A percentile compares a stretch with the other conserved stretches of the same genome.
phyloP scores from a whole-genome alignment of 2,797 vertebrate species.

The Sebastes minor region DNA sequence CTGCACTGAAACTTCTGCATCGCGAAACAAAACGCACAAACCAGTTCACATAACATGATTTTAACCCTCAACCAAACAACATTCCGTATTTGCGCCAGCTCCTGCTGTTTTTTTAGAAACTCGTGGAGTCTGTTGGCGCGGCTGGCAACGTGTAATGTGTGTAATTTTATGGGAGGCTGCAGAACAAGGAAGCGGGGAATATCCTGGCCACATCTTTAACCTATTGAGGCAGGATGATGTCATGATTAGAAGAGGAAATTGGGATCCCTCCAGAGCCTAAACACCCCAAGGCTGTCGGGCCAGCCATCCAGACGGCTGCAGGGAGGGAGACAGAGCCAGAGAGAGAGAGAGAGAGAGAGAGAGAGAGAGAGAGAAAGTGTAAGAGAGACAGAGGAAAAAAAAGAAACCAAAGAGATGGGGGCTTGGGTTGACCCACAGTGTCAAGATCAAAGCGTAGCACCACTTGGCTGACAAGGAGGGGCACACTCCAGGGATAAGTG shows the following conservation, averaged over 20 bases:
- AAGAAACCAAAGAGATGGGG: conserved; percentile 34
- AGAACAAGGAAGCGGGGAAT: conserved; percentile 81
- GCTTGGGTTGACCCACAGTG: conserved; percentile 63
- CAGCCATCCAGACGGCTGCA: conserved; percentile 68
- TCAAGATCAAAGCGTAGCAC: conserved; percentile 82
- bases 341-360: conserved; percentile 12
- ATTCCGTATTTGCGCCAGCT: conserved; percentile 39
- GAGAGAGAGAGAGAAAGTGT: conserved; percentile 17
- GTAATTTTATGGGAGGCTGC: conserved; percentile 82
- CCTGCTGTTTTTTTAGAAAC: conserved; percentile 48
- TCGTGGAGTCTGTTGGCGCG: conserved; percentile 53
- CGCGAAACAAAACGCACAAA: conserved; percentile 35
- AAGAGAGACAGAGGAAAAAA: neutral
- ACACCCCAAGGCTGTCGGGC: conserved; percentile 80
- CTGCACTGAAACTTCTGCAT: conserved; percentile 20
- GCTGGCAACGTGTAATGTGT: conserved; percentile 74
- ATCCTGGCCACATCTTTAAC: conserved; percentile 89
- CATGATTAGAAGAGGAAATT: conserved; percentile 90
- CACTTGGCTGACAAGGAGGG: conserved; percentile 78
- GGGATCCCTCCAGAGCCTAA: conserved; percentile 86
- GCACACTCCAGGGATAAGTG: conserved; percentile 74
- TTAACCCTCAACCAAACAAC: conserved; percentile 32
- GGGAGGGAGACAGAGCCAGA: conserved; percentile 48
- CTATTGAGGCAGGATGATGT: conserved; percentile 88
- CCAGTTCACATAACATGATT: conserved; percentile 24